Evolutionary conservation across 2,113 vertebrate genomes (phyloP).

Genomic region (Neopipo cinnamomea): DNA sequence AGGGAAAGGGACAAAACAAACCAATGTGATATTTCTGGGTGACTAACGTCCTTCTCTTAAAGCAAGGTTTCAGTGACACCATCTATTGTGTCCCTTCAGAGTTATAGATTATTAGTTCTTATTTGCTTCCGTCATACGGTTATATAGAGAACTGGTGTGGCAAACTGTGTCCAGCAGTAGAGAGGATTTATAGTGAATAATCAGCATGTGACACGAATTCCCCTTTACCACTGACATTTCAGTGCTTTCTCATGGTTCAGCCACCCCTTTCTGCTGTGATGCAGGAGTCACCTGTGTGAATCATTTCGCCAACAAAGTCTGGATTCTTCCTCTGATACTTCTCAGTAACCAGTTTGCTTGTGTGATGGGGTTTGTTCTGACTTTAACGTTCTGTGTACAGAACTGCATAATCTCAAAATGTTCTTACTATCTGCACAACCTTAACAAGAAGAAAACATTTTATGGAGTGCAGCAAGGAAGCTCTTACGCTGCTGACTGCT

Average conservation of each 20-base stretch:
- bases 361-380: neutral
- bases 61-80: neutral
- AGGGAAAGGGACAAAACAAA: neutral
- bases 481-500: rapidly evolving
- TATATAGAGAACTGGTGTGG: neutral
- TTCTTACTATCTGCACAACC: neutral
- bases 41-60: neutral
- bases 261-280: neutral
- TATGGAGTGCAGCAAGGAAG: neutral
- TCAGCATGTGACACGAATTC: neutral
- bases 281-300: neutral
- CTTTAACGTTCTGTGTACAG: neutral
- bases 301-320: neutral
- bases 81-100: neutral
- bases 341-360: neutral
- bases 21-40: neutral
- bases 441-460: neutral
- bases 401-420: neutral
- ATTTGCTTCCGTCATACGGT: neutral
- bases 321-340: neutral
- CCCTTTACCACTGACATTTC: neutral
- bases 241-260: neutral
- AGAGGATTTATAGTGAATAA: neutral
- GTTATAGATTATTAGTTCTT: neutral
- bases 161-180: neutral